Evolutionary conservation across 2,888 invertebrate genomes (phyloP).

Genomic region (Parnassius apollo): DNA sequence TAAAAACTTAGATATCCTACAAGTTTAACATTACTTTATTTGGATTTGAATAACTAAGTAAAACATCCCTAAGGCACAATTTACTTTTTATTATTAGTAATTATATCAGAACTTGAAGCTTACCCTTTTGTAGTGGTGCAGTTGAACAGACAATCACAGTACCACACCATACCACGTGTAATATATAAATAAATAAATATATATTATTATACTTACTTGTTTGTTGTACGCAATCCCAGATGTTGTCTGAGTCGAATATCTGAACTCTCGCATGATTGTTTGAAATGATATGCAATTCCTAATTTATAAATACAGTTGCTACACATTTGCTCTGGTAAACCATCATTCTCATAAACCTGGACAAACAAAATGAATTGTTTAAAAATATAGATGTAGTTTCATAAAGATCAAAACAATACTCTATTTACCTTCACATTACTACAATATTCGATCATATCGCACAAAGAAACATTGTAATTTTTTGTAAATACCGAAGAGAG

Average conservation of each 20-base stretch:
- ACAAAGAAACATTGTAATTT: slow-evolving; percentile 80
- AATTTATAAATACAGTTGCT: slow-evolving; percentile 83
- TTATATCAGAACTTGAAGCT: too few species aligned
- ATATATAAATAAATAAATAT: not conserved
- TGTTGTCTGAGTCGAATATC: slow-evolving; percentile 81
- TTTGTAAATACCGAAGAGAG: slow-evolving; percentile 82
- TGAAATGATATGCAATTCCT: slow-evolving; percentile 83
- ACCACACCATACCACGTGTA: too few species aligned
- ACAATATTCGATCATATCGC: slow-evolving; percentile 82
- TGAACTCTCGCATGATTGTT: slow-evolving; percentile 82
- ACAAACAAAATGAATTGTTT: not conserved
- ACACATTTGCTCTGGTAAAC: slow-evolving; percentile 82
- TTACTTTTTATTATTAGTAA: too few species aligned
- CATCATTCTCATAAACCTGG: slow-evolving; percentile 77
- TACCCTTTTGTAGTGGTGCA: too few species aligned
- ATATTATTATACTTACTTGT: slow-evolving; percentile 43
- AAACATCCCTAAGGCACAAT: too few species aligned
- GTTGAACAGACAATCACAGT: too few species aligned
- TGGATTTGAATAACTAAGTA: too few species aligned
- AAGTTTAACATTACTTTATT: too few species aligned
- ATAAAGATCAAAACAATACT: too few species aligned
- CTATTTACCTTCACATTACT: slow-evolving; percentile 76
- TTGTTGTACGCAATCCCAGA: slow-evolving; percentile 66
- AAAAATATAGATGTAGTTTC: not conserved
- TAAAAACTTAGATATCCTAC: not conserved